phyloP scores from a whole-genome alignment of 2,888 invertebrate genomes.

The Thereva nobilitata region DNA sequence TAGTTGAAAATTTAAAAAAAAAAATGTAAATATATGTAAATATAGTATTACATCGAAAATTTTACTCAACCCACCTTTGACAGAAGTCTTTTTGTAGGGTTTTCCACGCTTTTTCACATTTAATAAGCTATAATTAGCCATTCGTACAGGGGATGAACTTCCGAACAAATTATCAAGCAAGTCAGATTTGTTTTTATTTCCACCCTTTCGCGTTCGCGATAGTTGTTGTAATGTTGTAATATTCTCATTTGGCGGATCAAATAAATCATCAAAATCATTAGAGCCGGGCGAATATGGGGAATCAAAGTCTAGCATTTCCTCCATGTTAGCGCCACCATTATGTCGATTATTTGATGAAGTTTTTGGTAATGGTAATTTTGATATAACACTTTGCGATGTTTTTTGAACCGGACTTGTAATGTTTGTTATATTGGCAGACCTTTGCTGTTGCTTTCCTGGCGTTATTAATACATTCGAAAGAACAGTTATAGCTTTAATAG shows the following conservation, averaged over 20 bases:
- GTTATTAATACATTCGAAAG: slow-evolving; percentile 52
- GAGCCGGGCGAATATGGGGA: slow-evolving; percentile 90
- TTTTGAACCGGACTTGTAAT: slow-evolving; percentile 53
- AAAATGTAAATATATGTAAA: too few species aligned
- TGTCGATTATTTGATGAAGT: slow-evolving; percentile 44
- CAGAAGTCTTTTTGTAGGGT: slow-evolving; percentile 49
- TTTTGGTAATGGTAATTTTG: slow-evolving; percentile 49
- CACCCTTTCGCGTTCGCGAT: slow-evolving; percentile 25
- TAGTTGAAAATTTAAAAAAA: too few species aligned
- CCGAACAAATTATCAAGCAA: slow-evolving; percentile 70
- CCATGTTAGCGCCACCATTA: slow-evolving; percentile 59
- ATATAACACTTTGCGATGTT: slow-evolving; percentile 26
- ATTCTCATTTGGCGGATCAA: slow-evolving; percentile 70
- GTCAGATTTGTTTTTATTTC: slow-evolving; percentile 51
- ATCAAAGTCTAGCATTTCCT: slow-evolving; percentile 67
- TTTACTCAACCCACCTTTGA: slow-evolving; percentile 55
- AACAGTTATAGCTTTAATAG: slow-evolving; percentile 49
- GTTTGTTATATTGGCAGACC: slow-evolving; percentile 49
- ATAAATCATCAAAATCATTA: slow-evolving; percentile 85
- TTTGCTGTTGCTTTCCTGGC: slow-evolving; percentile 47
- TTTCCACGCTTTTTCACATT: slow-evolving; percentile 43
- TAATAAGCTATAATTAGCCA: slow-evolving; percentile 45
- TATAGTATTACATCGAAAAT: slow-evolving; percentile 14
- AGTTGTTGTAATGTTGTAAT: slow-evolving; percentile 34
- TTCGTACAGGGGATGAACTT: slow-evolving; percentile 59